Evolutionary conservation across 2,113 vertebrate species (phyloP), one percentile per base, ranked within the genome.

Genomic region (Boulengeromyrus knoepffleri): DNA sequence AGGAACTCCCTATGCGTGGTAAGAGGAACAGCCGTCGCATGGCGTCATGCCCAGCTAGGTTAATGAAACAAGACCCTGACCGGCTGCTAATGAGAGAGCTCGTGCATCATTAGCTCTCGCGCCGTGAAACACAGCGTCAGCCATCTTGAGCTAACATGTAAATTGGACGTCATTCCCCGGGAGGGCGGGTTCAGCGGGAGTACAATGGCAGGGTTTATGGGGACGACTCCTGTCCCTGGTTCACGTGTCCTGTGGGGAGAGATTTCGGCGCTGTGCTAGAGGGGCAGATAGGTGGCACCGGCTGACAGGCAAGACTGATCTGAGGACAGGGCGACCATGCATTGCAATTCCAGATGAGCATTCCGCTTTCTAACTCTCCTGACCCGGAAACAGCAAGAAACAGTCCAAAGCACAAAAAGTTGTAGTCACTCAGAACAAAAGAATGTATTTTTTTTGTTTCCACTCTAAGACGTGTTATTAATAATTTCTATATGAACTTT

Each of bases 1-100:
- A 98, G 97, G 93, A 99, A 98, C 92, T 97, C 99, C 6, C 97
- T 95, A 0, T 99, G 99, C 46, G 95, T 96, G 96, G 99, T 95
- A 95, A 99, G 97, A 95, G 50, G 24, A 53, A 53, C 27, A 12
- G 39, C 45, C 83, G 39, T 21, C 45, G 1, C 7, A n/a, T 80
- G 17, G 9, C 15, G 5, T 85, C 39, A 47, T 17, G 15, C 24
- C 45, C 24, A 12, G 19, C 31, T 83, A 83, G 42, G 15, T 45
- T 47, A 46, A 47, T 85, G 83, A 85, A 85, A 21, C 42, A 10
- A 45, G 7, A n/a, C 17, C 19, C 45, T 85, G 15, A 3, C 83
- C 45, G 17, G 21, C 45, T 9, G 42, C 39, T 84, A 84, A 84
- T 46, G 80, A 84, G 80, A 2, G 19, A 84, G 17, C 80, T 24